Evolutionary conservation across 2,113 vertebrate genomes (phyloP).

Genomic region (Mionectes macconnelli): DNA sequence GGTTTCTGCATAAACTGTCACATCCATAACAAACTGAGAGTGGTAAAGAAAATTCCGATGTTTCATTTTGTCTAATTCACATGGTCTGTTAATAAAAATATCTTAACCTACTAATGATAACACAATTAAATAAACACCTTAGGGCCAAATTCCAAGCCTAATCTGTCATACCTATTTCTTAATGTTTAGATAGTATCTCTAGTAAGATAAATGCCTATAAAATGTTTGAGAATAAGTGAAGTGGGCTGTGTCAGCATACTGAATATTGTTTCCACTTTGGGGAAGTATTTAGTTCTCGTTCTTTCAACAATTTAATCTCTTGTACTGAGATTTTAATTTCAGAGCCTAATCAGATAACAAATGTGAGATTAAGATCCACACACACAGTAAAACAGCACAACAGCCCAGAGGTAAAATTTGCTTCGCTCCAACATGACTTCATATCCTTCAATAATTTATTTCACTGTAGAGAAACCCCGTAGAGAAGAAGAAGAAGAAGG

Average conservation of each 20-base stretch:
- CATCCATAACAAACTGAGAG: neutral
- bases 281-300: neutral
- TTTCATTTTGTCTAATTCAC: neutral
- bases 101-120: neutral
- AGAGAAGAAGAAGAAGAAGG: no score
- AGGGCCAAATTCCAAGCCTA: neutral
- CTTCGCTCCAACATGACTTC: neutral
- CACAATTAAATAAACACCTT: neutral
- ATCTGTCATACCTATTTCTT: neutral
- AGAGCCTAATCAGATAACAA: neutral
- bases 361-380: neutral
- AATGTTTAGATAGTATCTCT: neutral
- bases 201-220: neutral
- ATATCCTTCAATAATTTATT: neutral
- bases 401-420: neutral
- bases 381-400: neutral
- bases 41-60: neutral
- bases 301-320: neutral
- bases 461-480: fast-evolving
- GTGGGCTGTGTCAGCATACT: no score
- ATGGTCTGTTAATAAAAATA: neutral
- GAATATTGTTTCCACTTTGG: neutral
- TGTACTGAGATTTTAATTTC: neutral
- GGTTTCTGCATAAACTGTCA: neutral
- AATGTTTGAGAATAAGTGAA: neutral